A percentile compares a stretch with the other conserved stretches of the same genome.
phyloP scores from a whole-genome alignment of 53 echinoderm and acorn worm species.

The Holothuria scabra region DNA sequence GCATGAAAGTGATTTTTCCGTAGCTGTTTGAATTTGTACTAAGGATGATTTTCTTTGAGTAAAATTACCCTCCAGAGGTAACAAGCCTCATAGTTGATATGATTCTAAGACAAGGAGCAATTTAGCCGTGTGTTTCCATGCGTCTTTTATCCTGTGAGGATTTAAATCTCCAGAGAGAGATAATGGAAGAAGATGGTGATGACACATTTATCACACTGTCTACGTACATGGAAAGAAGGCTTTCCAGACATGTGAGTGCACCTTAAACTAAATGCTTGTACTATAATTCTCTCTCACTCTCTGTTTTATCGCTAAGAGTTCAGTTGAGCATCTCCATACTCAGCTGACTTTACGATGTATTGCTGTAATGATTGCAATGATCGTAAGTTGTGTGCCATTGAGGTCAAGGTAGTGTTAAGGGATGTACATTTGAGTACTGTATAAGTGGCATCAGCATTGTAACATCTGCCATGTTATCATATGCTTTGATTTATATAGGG shows the following conservation, averaged over 20 bases:
- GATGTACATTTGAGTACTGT: no score
- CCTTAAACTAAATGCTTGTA: conserved; percentile 8
- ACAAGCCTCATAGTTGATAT: conserved; percentile 32
- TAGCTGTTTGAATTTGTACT: not conserved
- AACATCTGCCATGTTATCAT: no score
- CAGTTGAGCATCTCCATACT: not conserved
- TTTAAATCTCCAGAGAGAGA: conserved; percentile 45
- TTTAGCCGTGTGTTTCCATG: conserved; percentile 17
- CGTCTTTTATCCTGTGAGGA: conserved; percentile 32
- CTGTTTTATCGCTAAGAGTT: not conserved
- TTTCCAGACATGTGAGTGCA: conserved; percentile 39
- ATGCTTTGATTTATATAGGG: no score
- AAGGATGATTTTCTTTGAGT: not conserved
- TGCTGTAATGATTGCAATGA: no score
- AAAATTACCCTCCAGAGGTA: conserved; percentile 21
- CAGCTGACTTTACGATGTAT: no score
- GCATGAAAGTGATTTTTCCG: conserved; percentile 5
- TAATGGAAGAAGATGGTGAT: conserved; percentile 50
- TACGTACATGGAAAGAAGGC: conserved; percentile 40
- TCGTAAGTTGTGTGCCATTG: no score
- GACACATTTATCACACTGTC: conserved; percentile 47
- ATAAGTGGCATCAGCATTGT: no score
- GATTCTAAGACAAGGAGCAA: conserved; percentile 30
- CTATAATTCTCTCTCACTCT: not conserved
- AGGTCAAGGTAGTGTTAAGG: no score